Percentiles rank a stretch among this genome's conserved stretches.
Evolutionary conservation across 2,797 vertebrate species (phyloP).

Genomic region (Rhabdomys pumilio): DNA sequence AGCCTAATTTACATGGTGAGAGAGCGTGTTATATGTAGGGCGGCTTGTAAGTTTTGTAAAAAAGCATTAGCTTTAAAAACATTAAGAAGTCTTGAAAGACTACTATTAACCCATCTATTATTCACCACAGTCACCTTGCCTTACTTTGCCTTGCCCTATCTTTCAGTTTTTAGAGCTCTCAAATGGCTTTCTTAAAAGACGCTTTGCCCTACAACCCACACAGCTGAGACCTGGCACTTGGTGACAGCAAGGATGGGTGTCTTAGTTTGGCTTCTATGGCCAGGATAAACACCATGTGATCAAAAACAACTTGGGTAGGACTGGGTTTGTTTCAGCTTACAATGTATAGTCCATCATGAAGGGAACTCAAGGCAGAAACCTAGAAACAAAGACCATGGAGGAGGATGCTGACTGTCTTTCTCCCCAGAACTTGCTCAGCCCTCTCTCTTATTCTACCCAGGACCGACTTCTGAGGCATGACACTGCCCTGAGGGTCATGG

Average conservation of each 20-base stretch:
- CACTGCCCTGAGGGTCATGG: not conserved
- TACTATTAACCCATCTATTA: not conserved
- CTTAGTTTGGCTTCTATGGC: too few relatives aligned
- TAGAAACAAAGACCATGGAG: not conserved
- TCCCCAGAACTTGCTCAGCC: not conserved
- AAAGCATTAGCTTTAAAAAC: not conserved
- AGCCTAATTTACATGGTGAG: not conserved
- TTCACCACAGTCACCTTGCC: not conserved
- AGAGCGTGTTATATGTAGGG: not conserved
- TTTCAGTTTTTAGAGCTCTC: conserved; percentile 20
- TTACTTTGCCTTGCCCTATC: not conserved
- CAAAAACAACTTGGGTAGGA: not conserved
- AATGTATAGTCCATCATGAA: not conserved
- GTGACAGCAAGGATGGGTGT: not conserved
- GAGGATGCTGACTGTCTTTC: too few relatives aligned
- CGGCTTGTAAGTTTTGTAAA: not conserved
- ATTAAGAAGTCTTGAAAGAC: not conserved
- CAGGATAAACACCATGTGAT: not conserved
- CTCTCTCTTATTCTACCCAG: too few relatives aligned
- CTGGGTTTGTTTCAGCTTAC: too few relatives aligned
- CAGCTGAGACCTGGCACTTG: not conserved
- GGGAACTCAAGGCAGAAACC: not conserved
- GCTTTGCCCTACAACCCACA: not conserved
- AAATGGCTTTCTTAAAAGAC: not conserved
- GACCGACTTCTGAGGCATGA: not conserved